Conservation (phyloP, 2,113 vertebrate species). For the Dicentrarchus labrax region DNA sequence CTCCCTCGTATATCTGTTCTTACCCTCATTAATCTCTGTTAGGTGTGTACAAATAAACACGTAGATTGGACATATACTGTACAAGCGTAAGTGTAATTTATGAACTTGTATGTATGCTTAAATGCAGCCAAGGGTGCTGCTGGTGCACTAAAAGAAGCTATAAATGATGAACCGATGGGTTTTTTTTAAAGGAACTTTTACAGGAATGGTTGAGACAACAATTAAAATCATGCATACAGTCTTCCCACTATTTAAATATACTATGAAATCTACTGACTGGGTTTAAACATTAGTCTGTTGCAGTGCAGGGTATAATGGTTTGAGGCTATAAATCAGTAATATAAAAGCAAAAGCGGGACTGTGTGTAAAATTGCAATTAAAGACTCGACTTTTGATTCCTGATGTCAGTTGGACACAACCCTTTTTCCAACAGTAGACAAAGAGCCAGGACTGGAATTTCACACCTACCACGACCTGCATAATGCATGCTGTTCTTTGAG, state of each 20-base stretch:
- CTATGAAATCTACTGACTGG: too few species aligned
- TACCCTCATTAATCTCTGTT: conserved; percentile 22
- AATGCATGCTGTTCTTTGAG: conserved; percentile 22
- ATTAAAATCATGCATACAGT: not conserved
- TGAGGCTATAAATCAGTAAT: not conserved
- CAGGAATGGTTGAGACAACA: not conserved
- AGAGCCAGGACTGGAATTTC: not conserved
- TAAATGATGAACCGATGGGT: too few species aligned
- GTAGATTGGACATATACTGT: not conserved
- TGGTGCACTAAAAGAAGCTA: too few species aligned
- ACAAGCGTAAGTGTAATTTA: not conserved
- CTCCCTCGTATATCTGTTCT: not conserved
- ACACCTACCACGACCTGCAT: not conserved
- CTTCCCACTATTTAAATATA: too few species aligned
- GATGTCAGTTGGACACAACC: not conserved
- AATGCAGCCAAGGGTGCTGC: not conserved
- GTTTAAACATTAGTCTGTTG: not conserved
- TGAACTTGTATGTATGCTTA: conserved; percentile 3
- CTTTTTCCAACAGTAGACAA: not conserved
- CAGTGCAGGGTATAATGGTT: not conserved
- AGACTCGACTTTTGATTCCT: not conserved
- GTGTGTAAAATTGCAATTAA: not conserved
- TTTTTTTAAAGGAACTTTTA: too few species aligned
- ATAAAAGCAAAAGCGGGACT: not conserved
- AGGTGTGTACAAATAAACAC: not conserved